Base-by-base conservation (phyloP, 1,140 invertebrate genomes). In the Magallana gigas region DNA sequence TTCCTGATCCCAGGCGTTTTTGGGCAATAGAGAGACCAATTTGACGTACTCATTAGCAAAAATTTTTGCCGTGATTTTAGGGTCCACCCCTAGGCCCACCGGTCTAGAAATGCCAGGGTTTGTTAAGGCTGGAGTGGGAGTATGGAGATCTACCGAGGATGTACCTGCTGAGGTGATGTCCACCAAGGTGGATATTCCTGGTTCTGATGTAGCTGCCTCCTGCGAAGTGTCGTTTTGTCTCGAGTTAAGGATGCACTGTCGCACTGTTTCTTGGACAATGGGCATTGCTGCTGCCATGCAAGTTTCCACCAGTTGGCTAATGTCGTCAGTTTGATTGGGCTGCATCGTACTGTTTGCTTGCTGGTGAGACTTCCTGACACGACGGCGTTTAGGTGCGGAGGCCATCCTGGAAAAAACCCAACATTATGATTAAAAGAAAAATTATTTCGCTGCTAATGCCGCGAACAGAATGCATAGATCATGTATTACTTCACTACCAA, bases 21-120 rank as follows among this genome's bases (percentile, higher is more conserved):
- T 64, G 14, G 5, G 11, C n/a, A n/a, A n/a, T n/a, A 68, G 23
- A 2, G n/a, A 68, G 16, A 7, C 1, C 8, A 18, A 16, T 18
- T 68, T 68, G 23, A 68, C 16, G n/a, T 68, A 68, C n/a, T 68
- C 62, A 16, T 68, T 68, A 18, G 14, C 62, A 68, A 68, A 68
- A 7, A 68, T 18, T 8, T 68, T 68, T 5, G 62, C 14, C n/a
- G n/a, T 68, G 16, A 68, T 68, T 1, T 68, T 68, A 2, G 14
- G 7, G n/a, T 68, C 14, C 16, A 68, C 16, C 16, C 62, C 62
- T 16, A 68, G 14, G 8, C 12, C 62, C 16, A n/a, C 16, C 23
- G 14, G 62, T n/a, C n/a, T 68, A 68, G 62, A 14, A 68, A 68
- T 68, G 7, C 62, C 62, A n/a, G 16, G 16, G 1, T 8, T 14